Evolutionary conservation across 2,113 vertebrate species (phyloP).

Genomic region (Ciconia maguari): DNA sequence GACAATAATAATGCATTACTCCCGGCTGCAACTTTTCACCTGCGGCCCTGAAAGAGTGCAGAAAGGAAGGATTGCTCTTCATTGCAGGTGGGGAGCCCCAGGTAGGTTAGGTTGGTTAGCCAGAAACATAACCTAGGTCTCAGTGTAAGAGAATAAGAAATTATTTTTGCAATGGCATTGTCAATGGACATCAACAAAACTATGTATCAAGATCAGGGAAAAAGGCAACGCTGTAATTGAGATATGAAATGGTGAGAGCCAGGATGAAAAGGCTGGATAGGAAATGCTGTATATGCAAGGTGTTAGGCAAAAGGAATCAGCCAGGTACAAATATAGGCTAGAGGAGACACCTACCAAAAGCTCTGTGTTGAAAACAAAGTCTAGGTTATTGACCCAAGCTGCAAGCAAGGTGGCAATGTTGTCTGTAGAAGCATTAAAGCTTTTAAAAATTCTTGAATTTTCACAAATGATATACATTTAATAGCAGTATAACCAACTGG

Average conservation of each 20-base stretch:
- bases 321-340: too few relatives aligned
- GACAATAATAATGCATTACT: background rate
- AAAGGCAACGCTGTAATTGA: background rate
- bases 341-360: background rate
- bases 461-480: background rate
- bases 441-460: background rate
- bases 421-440: background rate
- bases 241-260: background rate
- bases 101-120: background rate
- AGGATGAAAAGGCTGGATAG: background rate
- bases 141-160: background rate
- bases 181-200: background rate
- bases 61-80: background rate
- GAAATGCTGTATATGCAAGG: background rate
- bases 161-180: rapidly evolving
- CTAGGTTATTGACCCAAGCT: background rate
- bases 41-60: background rate
- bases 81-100: too few relatives aligned
- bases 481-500: background rate
- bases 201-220: rapidly evolving
- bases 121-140: background rate
- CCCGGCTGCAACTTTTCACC: background rate
- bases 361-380: background rate
- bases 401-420: background rate
- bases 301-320: background rate